Evolutionary conservation across 37 sponge, comb jelly and placozoan genomes (phyloP).

Genomic region (Aphrocallistes beatrix): DNA sequence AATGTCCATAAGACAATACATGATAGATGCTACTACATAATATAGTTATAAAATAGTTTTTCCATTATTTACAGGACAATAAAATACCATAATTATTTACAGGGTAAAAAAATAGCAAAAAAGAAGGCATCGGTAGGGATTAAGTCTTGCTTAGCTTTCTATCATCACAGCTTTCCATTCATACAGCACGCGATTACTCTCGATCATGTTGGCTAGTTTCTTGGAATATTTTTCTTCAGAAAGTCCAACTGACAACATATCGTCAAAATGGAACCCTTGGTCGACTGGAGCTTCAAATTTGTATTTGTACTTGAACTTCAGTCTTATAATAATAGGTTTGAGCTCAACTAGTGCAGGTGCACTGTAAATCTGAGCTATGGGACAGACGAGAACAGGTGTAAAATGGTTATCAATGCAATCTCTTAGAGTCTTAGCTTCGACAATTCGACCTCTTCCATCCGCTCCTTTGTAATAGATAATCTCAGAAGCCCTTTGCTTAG

Average conservation of each 20-base stretch:
- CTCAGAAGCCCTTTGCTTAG: not conserved
- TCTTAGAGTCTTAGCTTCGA: not conserved
- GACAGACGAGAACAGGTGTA: not conserved
- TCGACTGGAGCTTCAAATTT: not conserved
- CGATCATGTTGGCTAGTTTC: conserved; percentile 4
- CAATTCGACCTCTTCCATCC: not conserved
- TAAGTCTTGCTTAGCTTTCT: not conserved
- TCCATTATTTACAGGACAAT: too few relatives aligned
- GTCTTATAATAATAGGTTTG: not conserved
- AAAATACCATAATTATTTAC: too few relatives aligned
- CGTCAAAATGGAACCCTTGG: conserved; percentile 4
- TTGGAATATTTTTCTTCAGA: not conserved
- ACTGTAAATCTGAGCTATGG: not conserved
- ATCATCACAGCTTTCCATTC: not conserved
- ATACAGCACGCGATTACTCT: not conserved
- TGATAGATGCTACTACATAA: too few relatives aligned
- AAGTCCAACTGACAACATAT: not conserved
- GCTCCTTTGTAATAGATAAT: not conserved
- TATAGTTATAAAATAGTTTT: too few relatives aligned
- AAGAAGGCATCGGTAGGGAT: too few relatives aligned
- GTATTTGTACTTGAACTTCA: not conserved
- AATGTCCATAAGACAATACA: too few relatives aligned
- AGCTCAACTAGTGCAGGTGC: not conserved
- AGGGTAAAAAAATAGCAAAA: too few relatives aligned
- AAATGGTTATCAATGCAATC: not conserved